Conservation (phyloP, 2,113 vertebrate genomes). For the Zootoca vivipara region DNA sequence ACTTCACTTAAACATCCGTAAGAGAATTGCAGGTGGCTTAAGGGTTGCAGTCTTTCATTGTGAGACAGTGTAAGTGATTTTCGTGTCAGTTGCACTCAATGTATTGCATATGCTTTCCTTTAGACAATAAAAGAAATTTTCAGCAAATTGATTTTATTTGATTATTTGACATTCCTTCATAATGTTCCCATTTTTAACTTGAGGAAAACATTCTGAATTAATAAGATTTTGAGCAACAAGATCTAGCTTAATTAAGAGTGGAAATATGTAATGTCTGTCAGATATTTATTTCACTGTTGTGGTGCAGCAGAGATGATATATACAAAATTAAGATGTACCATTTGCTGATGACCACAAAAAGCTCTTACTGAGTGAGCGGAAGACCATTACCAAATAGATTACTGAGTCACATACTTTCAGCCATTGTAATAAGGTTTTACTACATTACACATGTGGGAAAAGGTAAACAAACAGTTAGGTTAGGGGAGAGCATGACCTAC, state of each 20-base stretch:
- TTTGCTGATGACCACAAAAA: slow-evolving; percentile 42
- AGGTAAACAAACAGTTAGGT: slow-evolving; percentile 13
- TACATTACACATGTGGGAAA: slow-evolving; percentile 27
- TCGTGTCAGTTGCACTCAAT: background rate
- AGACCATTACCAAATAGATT: slow-evolving; percentile 26
- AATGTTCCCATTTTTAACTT: slow-evolving; percentile 63
- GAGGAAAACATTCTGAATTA: slow-evolving; percentile 66
- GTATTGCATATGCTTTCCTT: slow-evolving; percentile 43
- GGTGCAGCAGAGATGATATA: slow-evolving; percentile 36
- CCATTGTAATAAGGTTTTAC: slow-evolving; percentile 1
- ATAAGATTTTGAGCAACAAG: slow-evolving; percentile 47
- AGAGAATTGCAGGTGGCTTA: background rate
- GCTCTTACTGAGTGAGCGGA: background rate
- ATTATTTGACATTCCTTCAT: slow-evolving; percentile 67
- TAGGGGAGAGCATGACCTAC: slow-evolving; percentile 36
- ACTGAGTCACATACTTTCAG: slow-evolving; percentile 41
- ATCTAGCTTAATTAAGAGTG: slow-evolving; percentile 36
- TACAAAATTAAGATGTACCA: slow-evolving; percentile 49
- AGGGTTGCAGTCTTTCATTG: background rate
- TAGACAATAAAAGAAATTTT: slow-evolving; percentile 57
- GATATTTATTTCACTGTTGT: slow-evolving; percentile 42
- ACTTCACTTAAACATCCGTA: background rate
- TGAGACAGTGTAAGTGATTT: slow-evolving; percentile 1
- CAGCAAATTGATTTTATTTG: slow-evolving; percentile 63
- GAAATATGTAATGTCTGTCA: slow-evolving; percentile 63